Evolutionary conservation across 2,888 invertebrate species (phyloP), one percentile per base, ranked within the genome.

Genomic region (Spicauda simplicius): DNA sequence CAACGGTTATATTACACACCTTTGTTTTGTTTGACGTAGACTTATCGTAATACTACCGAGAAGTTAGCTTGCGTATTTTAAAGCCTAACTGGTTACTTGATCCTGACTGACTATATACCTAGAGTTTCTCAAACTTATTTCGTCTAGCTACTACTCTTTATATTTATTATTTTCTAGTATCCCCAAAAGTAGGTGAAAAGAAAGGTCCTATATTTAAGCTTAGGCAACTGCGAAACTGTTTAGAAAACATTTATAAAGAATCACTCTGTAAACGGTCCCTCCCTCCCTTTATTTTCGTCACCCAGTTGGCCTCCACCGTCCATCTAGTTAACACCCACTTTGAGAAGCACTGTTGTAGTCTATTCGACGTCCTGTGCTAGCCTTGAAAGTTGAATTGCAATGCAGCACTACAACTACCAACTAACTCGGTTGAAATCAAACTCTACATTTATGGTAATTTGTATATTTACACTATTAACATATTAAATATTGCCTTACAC

Each of bases 351-450:
- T 67, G 68, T 69, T 45, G 62, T 69, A 71, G 74, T 82, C 77
- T 81, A 80, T 77, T 76, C 74, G 80, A 82, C 80, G 81, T 80
- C 76, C 71, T 18, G 75, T 80, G 77, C 74, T 77, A 79, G 79
- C 84, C 86, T 87, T 87, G 78, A 78, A 76, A 76, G 73, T 75
- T 71, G 82, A 81, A 83, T 84, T 82, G 78, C 81, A 84, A 80
- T 80, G 79, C 76, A 70, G 72, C 72, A 71, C 79, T 80, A 85
- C n/a, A n/a, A n/a, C n/a, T n/a, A 86, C 86, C 86, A 84, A 80
- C 79, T 73, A 76, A 75, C 75, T 70, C 72, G 69, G 41, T 75
- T 72, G 67, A 71, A 72, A 75, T 73, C 71, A 73, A 72, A 71
- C 69, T 69, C 72, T 75, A 71, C 74, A 77, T 81, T 80, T 80